Evolutionary conservation across 2,113 vertebrate genomes (phyloP), one percentile per base, ranked within the genome.

Genomic region (Pachycephala philippinensis): DNA sequence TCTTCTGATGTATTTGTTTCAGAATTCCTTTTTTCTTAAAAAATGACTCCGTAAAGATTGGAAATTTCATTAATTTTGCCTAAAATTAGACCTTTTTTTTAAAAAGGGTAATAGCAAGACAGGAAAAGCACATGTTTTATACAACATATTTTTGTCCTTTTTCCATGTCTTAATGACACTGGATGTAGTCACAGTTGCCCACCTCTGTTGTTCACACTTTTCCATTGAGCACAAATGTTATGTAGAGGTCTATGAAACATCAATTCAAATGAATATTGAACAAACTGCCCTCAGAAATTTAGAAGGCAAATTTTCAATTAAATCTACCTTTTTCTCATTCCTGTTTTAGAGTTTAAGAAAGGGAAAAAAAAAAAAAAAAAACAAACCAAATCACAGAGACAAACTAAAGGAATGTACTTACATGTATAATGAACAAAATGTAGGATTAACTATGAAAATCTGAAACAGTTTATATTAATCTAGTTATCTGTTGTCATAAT

Each of bases 341-440:
- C 1, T 12, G 20, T 68, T 77, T 72, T 45, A 68, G 27, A 3
- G 5, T 39, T 24, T 66, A 50, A 31, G 44, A 52, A 54, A 42
- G 7, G 1, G 13, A 15, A 44, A n/a, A n/a, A n/a, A n/a, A n/a
- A n/a, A 28, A 31, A 22, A 18, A 10, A 7, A 23, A 14, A 1
- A 3, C 14, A 47, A 26, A 30, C 4, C 33, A 37, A 53, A 69
- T n/a, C 15, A 53, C 8, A 49, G 7, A 40, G 4, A 5, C 3
- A 45, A 88, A 7, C 4, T 27, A 52, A 82, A 77, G 7, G 8
- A 85, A 64, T 28, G 1, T 8, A 33, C 70, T 42, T 70, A 33
- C 20, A 33, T 15, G 14, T 22, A 2, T 13, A 50, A 65, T 30
- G 8, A 56, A 4, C 2, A 30, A 57, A 70, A 65, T 47, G 8